Evolutionary conservation across 1,140 invertebrate species (phyloP), one percentile per base, ranked within the genome.

Genomic region (Drosophila sproati): DNA sequence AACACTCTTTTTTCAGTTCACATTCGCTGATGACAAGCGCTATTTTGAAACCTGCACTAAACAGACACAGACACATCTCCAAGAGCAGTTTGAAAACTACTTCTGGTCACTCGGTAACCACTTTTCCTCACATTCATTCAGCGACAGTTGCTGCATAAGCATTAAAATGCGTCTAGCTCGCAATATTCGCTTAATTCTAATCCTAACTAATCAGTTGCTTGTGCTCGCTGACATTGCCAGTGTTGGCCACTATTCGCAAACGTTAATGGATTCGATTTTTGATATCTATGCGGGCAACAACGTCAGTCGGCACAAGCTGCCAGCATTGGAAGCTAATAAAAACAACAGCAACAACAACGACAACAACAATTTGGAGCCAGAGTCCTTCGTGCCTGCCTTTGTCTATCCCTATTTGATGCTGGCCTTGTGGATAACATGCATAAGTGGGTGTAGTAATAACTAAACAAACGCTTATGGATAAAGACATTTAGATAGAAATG

Each of bases 361-460:
- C 47, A 6, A 64, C 48, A 31, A 5, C 12, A 7, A 12, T 28
- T 3, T n/a, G 0, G 43, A 75, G 4, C 32, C 7, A 4, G 6
- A 41, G 4, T 12, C 6, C 31, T 12, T 76, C 8, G 48, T 52
- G 32, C 67, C 61, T 5, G 34, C 32, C 20, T 68, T 48, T 34
- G 50, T 75, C 3, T 86, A 37, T 37, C 60, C 76, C 8, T 62
- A 72, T 54, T 6, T 86, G 5, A 7, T 87, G 41, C 45, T 86
- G 1, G 8, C 68, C 2, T 10, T 86, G 32, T 86, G 82, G 82
- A 67, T 87, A 32, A 47, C 31, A n/a, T 76, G 67, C 29, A 51
- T 86, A 35, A 50, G 82, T 87, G 41, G 28, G 62, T 71, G 10
- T 28, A 0, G 4, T 43, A n/a, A 7, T 4, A 41, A 20, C 20